Evolutionary conservation across 2,888 invertebrate species (phyloP).

Genomic region (Ceriagrion tenellum): DNA sequence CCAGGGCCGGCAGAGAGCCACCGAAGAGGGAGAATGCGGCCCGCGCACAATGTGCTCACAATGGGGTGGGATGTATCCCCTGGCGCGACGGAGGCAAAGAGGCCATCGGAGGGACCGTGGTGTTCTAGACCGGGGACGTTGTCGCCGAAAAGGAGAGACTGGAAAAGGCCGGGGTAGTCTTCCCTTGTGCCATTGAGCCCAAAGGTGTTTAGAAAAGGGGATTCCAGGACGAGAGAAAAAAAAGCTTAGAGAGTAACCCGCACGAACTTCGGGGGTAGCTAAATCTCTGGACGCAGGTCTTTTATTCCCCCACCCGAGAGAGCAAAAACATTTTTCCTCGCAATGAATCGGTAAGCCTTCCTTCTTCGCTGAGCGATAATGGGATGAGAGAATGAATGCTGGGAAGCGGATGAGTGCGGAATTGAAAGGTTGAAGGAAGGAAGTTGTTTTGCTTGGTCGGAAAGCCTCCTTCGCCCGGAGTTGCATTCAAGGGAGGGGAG

Average conservation of each 20-base stretch:
- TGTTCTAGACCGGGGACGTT: neutral
- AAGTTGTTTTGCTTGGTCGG: neutral
- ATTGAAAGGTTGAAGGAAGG: neutral
- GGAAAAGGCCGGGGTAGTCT: neutral
- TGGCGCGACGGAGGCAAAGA: neutral
- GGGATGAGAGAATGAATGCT: slow-evolving; percentile 8
- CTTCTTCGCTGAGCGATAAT: neutral
- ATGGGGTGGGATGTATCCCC: neutral
- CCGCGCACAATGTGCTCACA: neutral
- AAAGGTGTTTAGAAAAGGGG: slow-evolving; percentile 19
- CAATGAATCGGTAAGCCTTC: slow-evolving; percentile 14
- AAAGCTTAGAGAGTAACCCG: neutral
- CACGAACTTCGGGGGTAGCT: neutral
- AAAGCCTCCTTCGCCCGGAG: neutral
- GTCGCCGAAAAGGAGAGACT: neutral
- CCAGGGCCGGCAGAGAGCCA: too few species aligned
- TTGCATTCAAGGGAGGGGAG: neutral
- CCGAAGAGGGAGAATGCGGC: neutral
- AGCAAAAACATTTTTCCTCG: slow-evolving; percentile 20
- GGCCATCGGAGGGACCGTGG: neutral
- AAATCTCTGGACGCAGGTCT: neutral
- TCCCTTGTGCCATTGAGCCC: slow-evolving; percentile 24
- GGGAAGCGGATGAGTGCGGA: neutral
- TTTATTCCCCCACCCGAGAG: neutral
- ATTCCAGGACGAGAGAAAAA: neutral